Conservation (phyloP, 1,140 invertebrate species). For the Pentalonia nigronervosa region DNA sequence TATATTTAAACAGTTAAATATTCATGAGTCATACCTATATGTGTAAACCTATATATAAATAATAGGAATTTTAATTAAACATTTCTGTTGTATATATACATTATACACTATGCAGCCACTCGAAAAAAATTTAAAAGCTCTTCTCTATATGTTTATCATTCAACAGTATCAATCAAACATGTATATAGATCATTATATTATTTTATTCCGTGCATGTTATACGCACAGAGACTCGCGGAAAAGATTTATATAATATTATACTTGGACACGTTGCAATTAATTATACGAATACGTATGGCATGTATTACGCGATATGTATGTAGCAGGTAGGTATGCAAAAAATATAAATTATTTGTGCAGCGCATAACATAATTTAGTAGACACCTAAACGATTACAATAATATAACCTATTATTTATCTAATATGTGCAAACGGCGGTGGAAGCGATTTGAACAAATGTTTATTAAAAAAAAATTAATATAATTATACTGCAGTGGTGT, state of each 20-base stretch:
- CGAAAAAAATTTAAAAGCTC: slow-evolving; percentile 3
- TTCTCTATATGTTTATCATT: background rate
- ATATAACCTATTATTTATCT: slow-evolving; percentile 2
- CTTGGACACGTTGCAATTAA: background rate
- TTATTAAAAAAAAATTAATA: background rate
- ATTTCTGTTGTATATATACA: background rate
- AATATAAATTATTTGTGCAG: background rate
- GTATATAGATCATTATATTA: background rate
- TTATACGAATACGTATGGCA: background rate
- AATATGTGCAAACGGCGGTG: background rate
- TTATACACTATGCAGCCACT: too few species aligned
- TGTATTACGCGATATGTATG: background rate
- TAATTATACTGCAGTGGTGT: too few species aligned
- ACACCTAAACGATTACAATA: background rate
- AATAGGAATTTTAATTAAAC: slow-evolving; percentile 43
- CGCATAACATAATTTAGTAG: background rate
- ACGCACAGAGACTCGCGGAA: background rate
- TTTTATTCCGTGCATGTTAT: background rate
- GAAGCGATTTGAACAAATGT: background rate
- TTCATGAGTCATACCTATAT: background rate
- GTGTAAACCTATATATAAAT: background rate
- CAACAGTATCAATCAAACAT: background rate
- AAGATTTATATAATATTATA: background rate
- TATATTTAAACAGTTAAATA: background rate
- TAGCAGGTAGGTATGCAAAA: background rate